Evolutionary conservation across 2,113 vertebrate species (phyloP), one percentile per base, ranked within the genome.

Genomic region (Eonycteris spelaea): DNA sequence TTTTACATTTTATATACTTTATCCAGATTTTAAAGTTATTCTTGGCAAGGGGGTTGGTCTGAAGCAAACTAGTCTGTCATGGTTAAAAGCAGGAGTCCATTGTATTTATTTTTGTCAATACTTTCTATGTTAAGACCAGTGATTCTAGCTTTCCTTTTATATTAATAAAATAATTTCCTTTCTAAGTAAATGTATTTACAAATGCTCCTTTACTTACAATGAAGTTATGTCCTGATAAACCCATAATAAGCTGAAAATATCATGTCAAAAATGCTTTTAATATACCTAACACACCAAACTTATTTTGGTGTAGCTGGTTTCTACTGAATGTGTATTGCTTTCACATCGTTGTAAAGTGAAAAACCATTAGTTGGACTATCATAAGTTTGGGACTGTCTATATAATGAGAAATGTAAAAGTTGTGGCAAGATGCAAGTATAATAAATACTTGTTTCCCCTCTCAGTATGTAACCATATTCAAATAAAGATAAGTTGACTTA

Each of bases 121-220:
- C 59, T 35, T 95, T 82, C 88, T 96, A 90, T 95, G 97, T 96
- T 95, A 95, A 97, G 90, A 93, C 63, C 33, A 90, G 68, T 35
- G 83, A 83, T 79, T 94, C 67, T 94, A 70, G 38, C 55, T 80
- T 95, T 87, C n/a, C 75, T 94, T 96, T 95, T 78, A 77, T 96
- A 90, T 87, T 84, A 87, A 86, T 90, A 86, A 83, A 63, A 86
- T 89, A 80, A 57, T 92, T 96, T 87, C 35, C 63, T 78, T 95
- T 87, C 90, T 70, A 80, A 95, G 38, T 84, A 93, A 95, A 75
- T 86, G 53, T 70, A 84, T 95, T 94, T 91, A 78, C 21, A 55
- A 51, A 78, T 78, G n/a, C 51, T 55, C 21, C 21, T 38, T 4
- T 0, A 55, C 75, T 78, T 55, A 55, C 0, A 0, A 35, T 51